Conservation (phyloP, 2,888 invertebrate species). For the Ophioninae sp. region DNA sequence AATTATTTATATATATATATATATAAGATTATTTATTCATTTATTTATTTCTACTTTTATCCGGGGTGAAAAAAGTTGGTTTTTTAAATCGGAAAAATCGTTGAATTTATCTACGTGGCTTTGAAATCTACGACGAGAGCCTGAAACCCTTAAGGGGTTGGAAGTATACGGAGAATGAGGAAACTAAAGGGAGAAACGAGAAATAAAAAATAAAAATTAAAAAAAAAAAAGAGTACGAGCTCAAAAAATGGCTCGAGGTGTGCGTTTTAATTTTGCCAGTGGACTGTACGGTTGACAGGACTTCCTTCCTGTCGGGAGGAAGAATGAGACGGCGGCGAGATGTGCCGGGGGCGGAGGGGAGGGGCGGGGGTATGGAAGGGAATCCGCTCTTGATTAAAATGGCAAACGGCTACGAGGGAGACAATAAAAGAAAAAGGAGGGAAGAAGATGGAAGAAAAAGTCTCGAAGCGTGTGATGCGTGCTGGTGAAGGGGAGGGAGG, state of each 20-base stretch:
- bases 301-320: conserved; percentile 75
- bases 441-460: conserved; percentile 63
- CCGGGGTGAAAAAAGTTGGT: too few relatives aligned
- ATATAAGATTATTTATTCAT: too few relatives aligned
- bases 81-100: too few relatives aligned
- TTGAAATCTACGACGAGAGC: background rate
- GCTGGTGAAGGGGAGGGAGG: conserved; percentile 55
- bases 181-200: background rate
- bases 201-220: background rate
- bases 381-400: conserved; percentile 79
- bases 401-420: conserved; percentile 74
- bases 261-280: conserved; percentile 60
- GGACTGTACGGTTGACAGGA: conserved; percentile 74
- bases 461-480: conserved; percentile 60
- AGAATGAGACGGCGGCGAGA: conserved; percentile 39
- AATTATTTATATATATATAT: too few relatives aligned
- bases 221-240: background rate
- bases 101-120: background rate
- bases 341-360: conserved; percentile 52
- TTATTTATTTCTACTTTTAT: too few relatives aligned
- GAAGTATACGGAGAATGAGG: background rate
- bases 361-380: conserved; percentile 44
- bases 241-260: background rate
- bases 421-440: conserved; percentile 4
- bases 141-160: too few relatives aligned